A percentile compares a stretch with the other conserved stretches of the same genome.
phyloP scores from a whole-genome alignment of 2,797 vertebrate genomes.

The Varecia variegata region DNA sequence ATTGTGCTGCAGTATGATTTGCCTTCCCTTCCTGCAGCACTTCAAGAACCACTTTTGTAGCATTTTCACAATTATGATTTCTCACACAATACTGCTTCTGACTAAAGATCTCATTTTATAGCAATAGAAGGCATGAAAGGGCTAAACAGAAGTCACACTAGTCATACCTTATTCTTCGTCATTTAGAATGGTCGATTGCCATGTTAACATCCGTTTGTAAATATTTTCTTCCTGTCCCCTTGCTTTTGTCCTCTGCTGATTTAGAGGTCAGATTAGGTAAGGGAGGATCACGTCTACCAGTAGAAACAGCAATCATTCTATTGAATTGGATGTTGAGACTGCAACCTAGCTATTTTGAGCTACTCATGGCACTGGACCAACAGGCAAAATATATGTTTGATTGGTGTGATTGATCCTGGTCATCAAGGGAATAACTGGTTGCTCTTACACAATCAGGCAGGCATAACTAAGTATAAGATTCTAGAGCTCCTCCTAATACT shows the following conservation, averaged over 20 bases:
- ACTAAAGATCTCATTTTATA: neutral
- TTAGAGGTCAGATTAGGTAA: neutral
- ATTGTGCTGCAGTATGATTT: neutral
- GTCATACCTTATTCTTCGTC: neutral
- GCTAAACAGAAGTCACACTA: neutral
- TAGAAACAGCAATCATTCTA: neutral
- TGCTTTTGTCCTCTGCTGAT: neutral
- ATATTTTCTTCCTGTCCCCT: neutral
- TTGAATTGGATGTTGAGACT: neutral
- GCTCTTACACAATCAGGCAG: neutral
- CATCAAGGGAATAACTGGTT: neutral
- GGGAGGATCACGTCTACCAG: neutral
- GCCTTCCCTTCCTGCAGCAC: neutral
- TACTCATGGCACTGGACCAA: neutral
- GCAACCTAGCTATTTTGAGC: neutral
- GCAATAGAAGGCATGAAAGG: neutral
- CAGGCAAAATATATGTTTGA: neutral
- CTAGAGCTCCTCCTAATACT: neutral
- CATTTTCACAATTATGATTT: neutral
- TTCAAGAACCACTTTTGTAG: neutral
- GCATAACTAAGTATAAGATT: neutral
- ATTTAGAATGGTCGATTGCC: neutral
- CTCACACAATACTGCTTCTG: neutral
- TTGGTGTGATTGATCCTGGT: neutral
- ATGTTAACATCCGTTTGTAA: neutral